These are phyloP conservation scores for Isaurus tuberculatus DNA, from an alignment of 92 coral and sea anemone genomes.

Conservation along the genomic window DNA sequence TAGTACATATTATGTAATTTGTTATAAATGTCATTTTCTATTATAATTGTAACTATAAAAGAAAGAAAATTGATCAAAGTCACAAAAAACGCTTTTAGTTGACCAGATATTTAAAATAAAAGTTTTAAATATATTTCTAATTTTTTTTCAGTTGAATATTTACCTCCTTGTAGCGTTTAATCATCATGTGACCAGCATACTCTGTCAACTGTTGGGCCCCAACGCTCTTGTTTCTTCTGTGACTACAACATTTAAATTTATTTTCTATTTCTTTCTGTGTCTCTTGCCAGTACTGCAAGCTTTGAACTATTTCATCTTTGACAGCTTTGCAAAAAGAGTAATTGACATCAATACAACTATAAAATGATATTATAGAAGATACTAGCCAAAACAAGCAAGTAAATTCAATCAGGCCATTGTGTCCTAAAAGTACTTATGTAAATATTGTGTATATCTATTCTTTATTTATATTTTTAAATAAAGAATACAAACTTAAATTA, in stretches of 20 bases:
- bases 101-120: conserved; percentile 12
- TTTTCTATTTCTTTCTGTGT: conserved; percentile 15
- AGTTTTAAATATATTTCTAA: background rate
- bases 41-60: background rate
- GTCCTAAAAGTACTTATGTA: too few species aligned
- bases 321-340: background rate
- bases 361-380: background rate
- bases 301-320: background rate
- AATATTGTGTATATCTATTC: too few species aligned
- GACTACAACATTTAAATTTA: background rate
- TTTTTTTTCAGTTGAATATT: background rate
- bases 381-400: conserved; percentile 9
- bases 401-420: background rate
- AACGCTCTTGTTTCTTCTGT: background rate
- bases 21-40: background rate
- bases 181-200: background rate
- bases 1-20: background rate
- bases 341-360: conserved; percentile 9
- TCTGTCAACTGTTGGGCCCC: conserved; percentile 11
- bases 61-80: background rate
- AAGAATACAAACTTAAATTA: too few species aligned
- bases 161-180: conserved; percentile 23
- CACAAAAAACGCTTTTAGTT: background rate
- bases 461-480: too few species aligned
- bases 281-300: conserved; percentile 9